phyloP scores from a whole-genome alignment of 2,888 invertebrate species.

The Cephus pygmeus region DNA sequence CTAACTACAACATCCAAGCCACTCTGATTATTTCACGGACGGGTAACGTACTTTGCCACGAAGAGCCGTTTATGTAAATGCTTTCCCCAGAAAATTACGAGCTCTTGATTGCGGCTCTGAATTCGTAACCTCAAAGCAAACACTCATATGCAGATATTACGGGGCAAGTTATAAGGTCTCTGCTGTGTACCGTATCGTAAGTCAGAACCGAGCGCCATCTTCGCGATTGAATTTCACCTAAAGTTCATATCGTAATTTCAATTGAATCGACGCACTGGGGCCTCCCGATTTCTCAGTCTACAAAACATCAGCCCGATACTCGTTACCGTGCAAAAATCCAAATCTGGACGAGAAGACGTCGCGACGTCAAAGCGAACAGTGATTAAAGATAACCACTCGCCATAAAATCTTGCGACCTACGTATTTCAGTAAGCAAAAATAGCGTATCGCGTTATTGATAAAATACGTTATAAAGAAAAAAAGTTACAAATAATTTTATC shows the following conservation, averaged over 20 bases:
- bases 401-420: no score
- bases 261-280: neutral
- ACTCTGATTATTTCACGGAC: neutral
- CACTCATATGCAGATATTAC: neutral
- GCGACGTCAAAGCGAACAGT: neutral
- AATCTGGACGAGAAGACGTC: no score
- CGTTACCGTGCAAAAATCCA: no score
- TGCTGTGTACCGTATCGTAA: neutral
- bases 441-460: no score
- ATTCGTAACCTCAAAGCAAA: neutral
- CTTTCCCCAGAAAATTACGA: neutral
- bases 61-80: neutral
- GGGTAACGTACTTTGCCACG: neutral
- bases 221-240: neutral
- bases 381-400: rapidly evolving
- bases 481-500: no score
- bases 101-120: neutral
- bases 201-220: neutral
- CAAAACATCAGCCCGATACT: neutral
- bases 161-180: neutral
- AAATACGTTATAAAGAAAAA: no score
- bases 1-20: neutral
- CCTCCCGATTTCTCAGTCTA: neutral
- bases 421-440: no score
- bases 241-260: neutral